These are phyloP conservation scores for Ia io DNA, from an alignment of 2,113 vertebrate species.

Conservation along the genomic window DNA sequence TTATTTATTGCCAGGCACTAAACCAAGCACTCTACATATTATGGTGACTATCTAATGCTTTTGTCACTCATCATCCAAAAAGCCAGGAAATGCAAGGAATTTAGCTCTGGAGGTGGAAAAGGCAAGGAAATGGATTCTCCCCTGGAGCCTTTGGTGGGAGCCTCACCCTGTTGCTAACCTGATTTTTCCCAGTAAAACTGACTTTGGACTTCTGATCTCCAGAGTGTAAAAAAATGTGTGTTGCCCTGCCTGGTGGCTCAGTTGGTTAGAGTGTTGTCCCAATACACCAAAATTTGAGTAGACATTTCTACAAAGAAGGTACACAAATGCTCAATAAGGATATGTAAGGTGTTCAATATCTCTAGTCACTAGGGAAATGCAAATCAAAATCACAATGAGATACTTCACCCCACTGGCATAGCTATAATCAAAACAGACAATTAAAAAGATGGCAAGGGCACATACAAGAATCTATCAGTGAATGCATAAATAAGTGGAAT, in stretches of 20 bases:
- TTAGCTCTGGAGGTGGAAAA: background rate
- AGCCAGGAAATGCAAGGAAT: background rate
- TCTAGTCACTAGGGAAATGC: no score
- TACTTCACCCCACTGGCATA: no score
- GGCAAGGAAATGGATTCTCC: background rate
- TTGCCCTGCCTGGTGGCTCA: no score
- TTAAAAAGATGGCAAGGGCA: no score
- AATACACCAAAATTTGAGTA: background rate
- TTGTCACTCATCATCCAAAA: background rate
- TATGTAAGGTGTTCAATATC: no score
- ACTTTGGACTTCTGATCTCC: background rate
- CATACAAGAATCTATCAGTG: background rate
- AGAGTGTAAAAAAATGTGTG: background rate
- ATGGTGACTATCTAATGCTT: background rate
- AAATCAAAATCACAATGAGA: no score
- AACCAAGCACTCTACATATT: background rate
- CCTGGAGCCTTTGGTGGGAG: background rate
- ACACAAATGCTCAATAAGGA: no score
- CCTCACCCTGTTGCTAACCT: fast-evolving
- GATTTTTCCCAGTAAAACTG: background rate
- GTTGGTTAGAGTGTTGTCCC: background rate
- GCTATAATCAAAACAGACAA: no score
- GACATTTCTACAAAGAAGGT: no score
- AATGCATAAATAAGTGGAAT: no score
- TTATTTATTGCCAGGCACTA: background rate